phyloP scores from a whole-genome alignment of 1,140 invertebrate species.

The Nasonia giraulti region DNA sequence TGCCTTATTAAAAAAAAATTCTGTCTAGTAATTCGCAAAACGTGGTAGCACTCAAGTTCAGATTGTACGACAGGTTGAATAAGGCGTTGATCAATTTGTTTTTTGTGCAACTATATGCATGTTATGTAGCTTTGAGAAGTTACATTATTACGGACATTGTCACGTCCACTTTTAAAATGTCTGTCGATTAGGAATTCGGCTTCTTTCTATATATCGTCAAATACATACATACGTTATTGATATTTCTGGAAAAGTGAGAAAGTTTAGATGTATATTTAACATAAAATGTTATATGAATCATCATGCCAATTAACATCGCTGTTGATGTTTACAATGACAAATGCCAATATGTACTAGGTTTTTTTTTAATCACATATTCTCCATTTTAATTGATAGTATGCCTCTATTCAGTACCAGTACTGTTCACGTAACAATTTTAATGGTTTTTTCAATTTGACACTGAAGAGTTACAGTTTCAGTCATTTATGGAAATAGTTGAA shows the following conservation, averaged over 20 bases:
- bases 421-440: neutral
- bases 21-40: conserved; percentile 56
- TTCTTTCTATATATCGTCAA: conserved; percentile 38
- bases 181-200: conserved; percentile 38
- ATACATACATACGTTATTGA: conserved; percentile 30
- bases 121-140: conserved; percentile 38
- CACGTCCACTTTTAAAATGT: conserved; percentile 34
- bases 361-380: conserved; percentile 22
- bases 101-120: conserved; percentile 22
- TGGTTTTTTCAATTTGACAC: neutral
- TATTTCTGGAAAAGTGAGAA: conserved; percentile 34
- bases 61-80: conserved; percentile 52
- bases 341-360: conserved; percentile 27
- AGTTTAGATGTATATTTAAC: conserved; percentile 36
- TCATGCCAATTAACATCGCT: conserved; percentile 43
- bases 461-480: neutral
- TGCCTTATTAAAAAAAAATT: conserved; percentile 60
- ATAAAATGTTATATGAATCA: conserved; percentile 33
- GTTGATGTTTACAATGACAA: conserved; percentile 33
- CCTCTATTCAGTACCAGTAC: neutral
- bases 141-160: conserved; percentile 28
- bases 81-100: conserved; percentile 44
- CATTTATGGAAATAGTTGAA: neutral
- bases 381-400: neutral
- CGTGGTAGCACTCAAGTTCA: conserved; percentile 59